Evolutionary conservation across 2,888 invertebrate species (phyloP).

Genomic region (Belgica antarctica): DNA sequence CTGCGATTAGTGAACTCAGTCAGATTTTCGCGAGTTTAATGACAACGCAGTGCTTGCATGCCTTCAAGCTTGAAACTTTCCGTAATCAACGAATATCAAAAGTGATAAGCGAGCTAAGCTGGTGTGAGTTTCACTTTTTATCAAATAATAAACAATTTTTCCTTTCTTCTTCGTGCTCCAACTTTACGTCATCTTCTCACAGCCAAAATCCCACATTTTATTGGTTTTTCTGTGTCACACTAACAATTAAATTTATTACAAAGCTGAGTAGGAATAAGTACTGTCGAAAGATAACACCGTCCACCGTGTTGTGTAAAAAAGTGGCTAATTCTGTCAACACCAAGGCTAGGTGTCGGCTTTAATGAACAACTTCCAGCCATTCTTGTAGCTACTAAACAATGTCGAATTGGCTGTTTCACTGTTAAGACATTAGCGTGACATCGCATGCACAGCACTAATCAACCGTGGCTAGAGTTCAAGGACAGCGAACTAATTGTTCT

Average conservation of each 20-base stretch:
- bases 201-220: neutral
- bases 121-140: neutral
- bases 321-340: neutral
- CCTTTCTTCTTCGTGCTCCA: no score
- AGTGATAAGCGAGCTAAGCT: neutral
- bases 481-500: neutral
- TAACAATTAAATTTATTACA: slow-evolving; percentile 2
- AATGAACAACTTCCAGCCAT: neutral
- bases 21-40: neutral
- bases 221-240: neutral
- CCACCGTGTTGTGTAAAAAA: neutral
- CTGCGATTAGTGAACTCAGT: neutral
- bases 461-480: neutral
- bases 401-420: no score
- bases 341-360: neutral
- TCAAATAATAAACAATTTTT: no score
- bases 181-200: neutral
- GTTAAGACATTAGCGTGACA: no score
- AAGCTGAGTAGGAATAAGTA: neutral
- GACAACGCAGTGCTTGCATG: no score
- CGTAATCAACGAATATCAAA: no score
- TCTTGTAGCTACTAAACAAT: neutral
- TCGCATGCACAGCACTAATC: slow-evolving; percentile 5
- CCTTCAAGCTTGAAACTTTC: neutral
- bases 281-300: neutral